Evolutionary conservation across 2,797 vertebrate genomes (phyloP), one percentile per base, ranked within the genome.

Genomic region (Merluccius polli): DNA sequence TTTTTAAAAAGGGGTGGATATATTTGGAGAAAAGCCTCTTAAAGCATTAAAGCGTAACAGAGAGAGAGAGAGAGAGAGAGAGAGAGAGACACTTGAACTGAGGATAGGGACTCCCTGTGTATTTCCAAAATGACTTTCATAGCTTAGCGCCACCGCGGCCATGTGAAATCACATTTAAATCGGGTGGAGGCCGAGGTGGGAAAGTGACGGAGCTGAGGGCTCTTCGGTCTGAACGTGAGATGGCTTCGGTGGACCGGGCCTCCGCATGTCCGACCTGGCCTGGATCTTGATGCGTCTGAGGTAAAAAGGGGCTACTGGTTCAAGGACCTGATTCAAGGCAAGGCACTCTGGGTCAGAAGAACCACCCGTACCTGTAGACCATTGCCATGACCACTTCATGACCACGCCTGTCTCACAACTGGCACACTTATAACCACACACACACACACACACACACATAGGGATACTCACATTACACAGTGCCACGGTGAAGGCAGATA

Each of bases 241-340:
- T 84, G 77, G 80, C 82, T 80, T 77, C 69, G 81, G 82, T 68
- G 85, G 87, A 89, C 80, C 73, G 78, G 76, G 63, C 73, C 78
- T 72, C 71, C 74, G 81, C 87, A 88, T 83, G 86, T 88, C 78
- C 82, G 76, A 78, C 82, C 79, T 76, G 70, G 75, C 71, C 90
- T 89, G 88, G 86, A 88, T 88, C 59, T 63, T 12, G 24, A 11
- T 12, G 59, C 3, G 59, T 63, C 38, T 77, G 81, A 84, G 81
- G 79, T 77, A 78, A 86, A 79, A 81, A 59, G 80, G 75, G 27
- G n/a, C 11, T 27, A 63, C 59, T 24, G n/a, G 59, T 27, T 63
- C 48, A 27, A 27, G 59, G 59, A 63, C n/a, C 59, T 12, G 59
- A 4, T 63, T 63, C 59, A 24, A 59, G 59, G 24, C 59, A 24